Percentiles rank a stretch among this genome's conserved stretches.
Conservation (phyloP, 2,888 invertebrate genomes). For the Agriopis aurantiaria region DNA sequence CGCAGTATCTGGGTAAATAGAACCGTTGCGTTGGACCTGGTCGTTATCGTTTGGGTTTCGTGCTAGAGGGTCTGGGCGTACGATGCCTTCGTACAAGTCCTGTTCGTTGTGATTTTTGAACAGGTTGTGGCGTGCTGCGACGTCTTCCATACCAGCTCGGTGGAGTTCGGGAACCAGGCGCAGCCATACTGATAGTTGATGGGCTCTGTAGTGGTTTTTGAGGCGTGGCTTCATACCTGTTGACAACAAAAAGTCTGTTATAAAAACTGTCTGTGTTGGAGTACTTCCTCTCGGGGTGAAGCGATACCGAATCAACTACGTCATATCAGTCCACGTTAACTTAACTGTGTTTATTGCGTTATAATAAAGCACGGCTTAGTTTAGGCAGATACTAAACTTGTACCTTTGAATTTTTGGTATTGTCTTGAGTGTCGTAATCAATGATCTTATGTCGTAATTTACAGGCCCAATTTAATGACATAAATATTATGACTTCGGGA, state of each 20-base stretch:
- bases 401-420: no score
- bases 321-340: no score
- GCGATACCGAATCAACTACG: no score
- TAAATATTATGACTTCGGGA: no score
- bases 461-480: no score
- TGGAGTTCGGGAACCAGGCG: slow-evolving; percentile 96
- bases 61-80: slow-evolving; percentile 93
- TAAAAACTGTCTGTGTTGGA: neutral
- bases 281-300: no score
- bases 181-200: slow-evolving; percentile 97
- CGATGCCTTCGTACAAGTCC: slow-evolving; percentile 95
- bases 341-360: no score
- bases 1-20: slow-evolving; percentile 85
- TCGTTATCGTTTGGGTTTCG: slow-evolving; percentile 88
- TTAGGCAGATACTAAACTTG: no score
- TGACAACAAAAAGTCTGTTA: slow-evolving; percentile 14
- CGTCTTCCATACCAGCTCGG: slow-evolving; percentile 95
- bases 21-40: slow-evolving; percentile 84
- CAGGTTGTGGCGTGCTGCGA: slow-evolving; percentile 94
- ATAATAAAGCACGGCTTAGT: no score
- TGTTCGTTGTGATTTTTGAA: slow-evolving; percentile 96
- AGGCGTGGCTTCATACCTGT: slow-evolving; percentile 96
- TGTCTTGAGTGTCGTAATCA: no score
- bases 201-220: slow-evolving; percentile 97
- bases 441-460: no score